These are phyloP conservation scores for Drosophila fungiperda DNA, from an alignment of 2,888 invertebrate genomes.

Conservation along the genomic window DNA sequence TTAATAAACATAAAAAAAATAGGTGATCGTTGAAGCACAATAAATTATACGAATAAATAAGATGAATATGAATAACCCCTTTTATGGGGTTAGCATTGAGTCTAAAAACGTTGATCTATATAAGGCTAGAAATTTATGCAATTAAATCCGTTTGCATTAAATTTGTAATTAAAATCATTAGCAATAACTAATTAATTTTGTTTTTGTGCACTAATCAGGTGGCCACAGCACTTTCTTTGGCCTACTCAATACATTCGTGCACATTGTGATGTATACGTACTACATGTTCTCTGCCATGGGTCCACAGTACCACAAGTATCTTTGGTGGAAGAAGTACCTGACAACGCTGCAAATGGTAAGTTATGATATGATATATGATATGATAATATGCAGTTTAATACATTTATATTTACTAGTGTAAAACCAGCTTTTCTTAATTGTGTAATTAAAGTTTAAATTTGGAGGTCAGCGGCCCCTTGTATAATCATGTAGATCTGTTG, in stretches of 20 bases:
- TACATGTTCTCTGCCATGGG: slow-evolving; percentile 96
- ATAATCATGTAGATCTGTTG: not conserved
- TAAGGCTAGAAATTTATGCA: not conserved
- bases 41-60: not conserved
- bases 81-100: not conserved
- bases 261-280: slow-evolving; percentile 98
- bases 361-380: not conserved
- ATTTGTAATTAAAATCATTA: too few species aligned
- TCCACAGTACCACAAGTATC: slow-evolving; percentile 92
- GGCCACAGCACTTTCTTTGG: slow-evolving; percentile 99
- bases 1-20: not conserved
- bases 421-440: not conserved
- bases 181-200: not conserved
- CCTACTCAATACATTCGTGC: slow-evolving; percentile 97
- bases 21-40: not conserved
- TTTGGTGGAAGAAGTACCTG: slow-evolving; percentile 98
- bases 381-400: not conserved
- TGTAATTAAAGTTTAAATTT: not conserved
- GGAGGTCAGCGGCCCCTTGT: not conserved
- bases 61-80: not conserved
- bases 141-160: not conserved
- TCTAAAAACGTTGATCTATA: not conserved
- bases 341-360: slow-evolving; percentile 96
- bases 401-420: not conserved
- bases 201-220: slow-evolving; percentile 86